A percentile compares a stretch with the other conserved stretches of the same genome.
These are phyloP conservation scores for Dinoponera quadriceps DNA, from an alignment of 1,140 invertebrate species.

Conservation along the genomic window DNA sequence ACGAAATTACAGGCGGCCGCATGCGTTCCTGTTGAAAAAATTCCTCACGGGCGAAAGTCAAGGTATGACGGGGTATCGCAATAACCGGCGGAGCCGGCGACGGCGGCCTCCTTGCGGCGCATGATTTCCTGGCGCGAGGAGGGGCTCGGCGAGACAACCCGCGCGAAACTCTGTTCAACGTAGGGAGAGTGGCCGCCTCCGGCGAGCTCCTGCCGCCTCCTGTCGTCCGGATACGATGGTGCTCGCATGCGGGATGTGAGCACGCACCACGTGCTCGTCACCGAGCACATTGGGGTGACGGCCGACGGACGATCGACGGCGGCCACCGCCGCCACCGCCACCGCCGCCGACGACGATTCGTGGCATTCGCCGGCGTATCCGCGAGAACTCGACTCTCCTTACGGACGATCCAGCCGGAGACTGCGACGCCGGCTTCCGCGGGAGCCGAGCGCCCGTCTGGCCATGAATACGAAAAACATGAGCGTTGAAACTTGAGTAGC, in stretches of 20 bases:
- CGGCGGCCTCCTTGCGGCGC: background rate
- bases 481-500: no score
- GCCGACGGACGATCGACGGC: background rate
- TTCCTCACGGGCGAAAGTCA: slow-evolving; percentile 86
- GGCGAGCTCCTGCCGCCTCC: background rate
- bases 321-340: background rate
- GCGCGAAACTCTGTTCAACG: slow-evolving; percentile 83
- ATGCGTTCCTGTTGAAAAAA: slow-evolving; percentile 86
- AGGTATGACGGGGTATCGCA: slow-evolving; percentile 82
- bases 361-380: no score
- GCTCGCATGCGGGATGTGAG: slow-evolving; percentile 85
- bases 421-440: no score
- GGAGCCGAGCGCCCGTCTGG: no score
- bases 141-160: slow-evolving; percentile 84
- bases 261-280: slow-evolving; percentile 76
- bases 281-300: slow-evolving; percentile 17
- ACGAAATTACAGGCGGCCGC: slow-evolving; percentile 73
- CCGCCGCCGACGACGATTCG: background rate
- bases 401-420: no score
- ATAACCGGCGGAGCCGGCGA: slow-evolving; percentile 38
- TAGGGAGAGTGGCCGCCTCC: slow-evolving; percentile 66
- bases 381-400: no score
- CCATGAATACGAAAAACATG: no score
- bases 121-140: slow-evolving; percentile 82
- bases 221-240: slow-evolving; percentile 75